phyloP scores from a whole-genome alignment of 2,888 invertebrate species.

The Scelioninae gen. 1 region DNA sequence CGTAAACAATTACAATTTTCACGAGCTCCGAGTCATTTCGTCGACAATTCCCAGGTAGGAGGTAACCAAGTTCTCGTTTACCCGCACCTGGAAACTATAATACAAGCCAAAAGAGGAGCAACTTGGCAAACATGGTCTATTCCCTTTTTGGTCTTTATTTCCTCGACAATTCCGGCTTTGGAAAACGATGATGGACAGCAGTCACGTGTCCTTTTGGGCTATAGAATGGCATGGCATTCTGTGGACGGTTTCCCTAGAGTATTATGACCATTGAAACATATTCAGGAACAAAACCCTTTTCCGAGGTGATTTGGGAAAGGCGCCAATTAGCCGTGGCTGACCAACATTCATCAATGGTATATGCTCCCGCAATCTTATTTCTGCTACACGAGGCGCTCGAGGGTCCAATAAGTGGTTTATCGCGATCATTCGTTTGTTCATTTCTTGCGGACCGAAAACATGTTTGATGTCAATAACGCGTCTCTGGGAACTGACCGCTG shows the following conservation, averaged over 20 bases:
- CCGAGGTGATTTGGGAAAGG: slow-evolving; percentile 61
- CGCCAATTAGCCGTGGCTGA: no score
- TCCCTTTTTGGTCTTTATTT: slow-evolving; percentile 38
- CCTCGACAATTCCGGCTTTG: slow-evolving; percentile 34
- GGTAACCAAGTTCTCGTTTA: slow-evolving; percentile 32
- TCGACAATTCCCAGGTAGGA: slow-evolving; percentile 17
- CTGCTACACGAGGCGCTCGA: slow-evolving; percentile 36
- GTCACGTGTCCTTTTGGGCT: slow-evolving; percentile 55
- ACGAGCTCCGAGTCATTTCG: slow-evolving; percentile 45
- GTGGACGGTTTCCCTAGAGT: slow-evolving; percentile 38
- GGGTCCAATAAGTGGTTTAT: slow-evolving; percentile 79
- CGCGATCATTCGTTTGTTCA: slow-evolving; percentile 74
- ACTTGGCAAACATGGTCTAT: slow-evolving; percentile 13
- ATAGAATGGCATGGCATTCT: slow-evolving; percentile 6
- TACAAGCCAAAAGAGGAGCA: slow-evolving; percentile 11
- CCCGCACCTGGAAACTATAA: slow-evolving; percentile 49
- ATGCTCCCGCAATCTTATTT: slow-evolving; percentile 50
- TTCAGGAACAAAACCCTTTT: slow-evolving; percentile 55
- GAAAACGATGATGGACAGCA: slow-evolving; percentile 63
- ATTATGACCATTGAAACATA: slow-evolving; percentile 50
- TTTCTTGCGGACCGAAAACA: slow-evolving; percentile 74
- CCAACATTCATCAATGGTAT: no score
- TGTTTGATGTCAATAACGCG: slow-evolving; percentile 68
- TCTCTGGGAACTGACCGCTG: slow-evolving; percentile 78
- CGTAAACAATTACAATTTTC: slow-evolving; percentile 56